Conservation (phyloP, 2,113 vertebrate genomes). For the Vulpes ferrilata region DNA sequence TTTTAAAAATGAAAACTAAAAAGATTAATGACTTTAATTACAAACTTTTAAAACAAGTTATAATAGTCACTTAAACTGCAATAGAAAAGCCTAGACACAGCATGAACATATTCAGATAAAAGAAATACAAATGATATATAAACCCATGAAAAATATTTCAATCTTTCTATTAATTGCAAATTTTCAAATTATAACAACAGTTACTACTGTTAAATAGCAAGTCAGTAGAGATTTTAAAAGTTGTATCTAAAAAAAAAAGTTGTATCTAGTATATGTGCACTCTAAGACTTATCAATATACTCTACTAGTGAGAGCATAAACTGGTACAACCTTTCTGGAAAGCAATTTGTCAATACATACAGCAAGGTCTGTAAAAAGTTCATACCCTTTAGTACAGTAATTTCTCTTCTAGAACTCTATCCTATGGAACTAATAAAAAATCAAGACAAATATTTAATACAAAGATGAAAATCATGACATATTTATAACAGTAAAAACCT, state of each 20-base stretch:
- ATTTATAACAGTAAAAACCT: conserved; percentile 37
- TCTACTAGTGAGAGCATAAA: background rate
- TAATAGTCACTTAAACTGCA: background rate
- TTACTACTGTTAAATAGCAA: background rate
- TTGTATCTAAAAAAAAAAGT: background rate
- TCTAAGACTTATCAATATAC: background rate
- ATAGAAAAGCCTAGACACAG: background rate
- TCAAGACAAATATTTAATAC: conserved; percentile 9
- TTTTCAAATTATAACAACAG: background rate
- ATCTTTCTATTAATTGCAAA: background rate
- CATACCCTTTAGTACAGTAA: conserved; percentile 57
- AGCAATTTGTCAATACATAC: conserved; percentile 55
- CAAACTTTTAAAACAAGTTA: background rate
- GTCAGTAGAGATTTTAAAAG: background rate
- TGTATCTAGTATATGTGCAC: background rate
- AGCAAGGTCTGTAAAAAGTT: conserved; percentile 33
- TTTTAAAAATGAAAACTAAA: background rate
- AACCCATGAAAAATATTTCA: background rate
- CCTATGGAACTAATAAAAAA: conserved; percentile 37
- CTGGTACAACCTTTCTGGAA: conserved; percentile 41
- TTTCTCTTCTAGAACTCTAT: conserved; percentile 59
- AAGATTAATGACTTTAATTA: background rate
- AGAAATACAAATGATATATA: background rate
- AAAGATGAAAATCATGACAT: conserved; percentile 41
- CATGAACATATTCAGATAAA: background rate